Evolutionary conservation across 2,888 invertebrate genomes (phyloP).

Genomic region (Latrodectus elegans): DNA sequence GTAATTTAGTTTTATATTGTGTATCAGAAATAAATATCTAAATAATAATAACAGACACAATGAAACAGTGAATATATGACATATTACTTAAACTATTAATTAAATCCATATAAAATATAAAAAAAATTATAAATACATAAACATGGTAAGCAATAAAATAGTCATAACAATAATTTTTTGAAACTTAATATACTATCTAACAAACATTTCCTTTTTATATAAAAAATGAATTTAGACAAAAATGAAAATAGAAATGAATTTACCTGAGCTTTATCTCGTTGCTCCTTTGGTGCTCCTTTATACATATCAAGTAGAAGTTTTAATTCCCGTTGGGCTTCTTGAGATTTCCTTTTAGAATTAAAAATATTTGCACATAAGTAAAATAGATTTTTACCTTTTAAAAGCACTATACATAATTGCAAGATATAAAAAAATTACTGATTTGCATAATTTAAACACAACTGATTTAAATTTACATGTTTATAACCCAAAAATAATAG

Average conservation of each 20-base stretch:
- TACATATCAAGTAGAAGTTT: conserved; percentile 96
- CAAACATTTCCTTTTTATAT: neutral
- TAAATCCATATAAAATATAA: too few relatives aligned
- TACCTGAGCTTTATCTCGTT: conserved; percentile 94
- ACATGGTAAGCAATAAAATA: too few relatives aligned
- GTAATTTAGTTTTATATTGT: neutral
- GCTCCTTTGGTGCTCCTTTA: conserved; percentile 97
- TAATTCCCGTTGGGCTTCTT: conserved; percentile 95
- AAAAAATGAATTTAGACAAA: neutral
- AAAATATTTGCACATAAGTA: neutral
- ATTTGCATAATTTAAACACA: too few relatives aligned
- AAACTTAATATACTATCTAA: neutral
- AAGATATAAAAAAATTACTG: too few relatives aligned
- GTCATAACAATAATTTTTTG: too few relatives aligned
- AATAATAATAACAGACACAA: neutral
- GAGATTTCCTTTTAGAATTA: conserved; percentile 83
- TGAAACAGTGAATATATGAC: too few relatives aligned
- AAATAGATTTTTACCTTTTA: too few relatives aligned
- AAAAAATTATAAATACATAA: too few relatives aligned
- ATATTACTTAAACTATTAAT: too few relatives aligned
- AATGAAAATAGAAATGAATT: neutral
- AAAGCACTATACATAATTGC: too few relatives aligned
- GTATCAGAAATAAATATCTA: neutral
- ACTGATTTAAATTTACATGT: too few relatives aligned
- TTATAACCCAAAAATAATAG: too few relatives aligned